Conservation (phyloP, 1,140 invertebrate species). For the Hetaerina americana region DNA sequence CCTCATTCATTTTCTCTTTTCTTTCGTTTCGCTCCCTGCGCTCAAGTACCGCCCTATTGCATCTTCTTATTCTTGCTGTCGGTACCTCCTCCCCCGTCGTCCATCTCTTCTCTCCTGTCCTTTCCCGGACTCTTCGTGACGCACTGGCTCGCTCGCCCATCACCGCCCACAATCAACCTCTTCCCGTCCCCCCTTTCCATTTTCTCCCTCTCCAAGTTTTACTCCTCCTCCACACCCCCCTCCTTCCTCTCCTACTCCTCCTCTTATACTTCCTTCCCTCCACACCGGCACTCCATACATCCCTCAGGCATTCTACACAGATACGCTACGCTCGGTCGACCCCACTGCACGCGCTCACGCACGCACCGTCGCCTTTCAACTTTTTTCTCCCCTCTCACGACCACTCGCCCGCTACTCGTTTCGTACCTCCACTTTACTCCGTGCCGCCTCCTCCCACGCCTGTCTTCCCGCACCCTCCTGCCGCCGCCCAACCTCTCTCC, state of each 20-base stretch:
- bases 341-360: neutral
- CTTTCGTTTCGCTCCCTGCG: neutral
- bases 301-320: neutral
- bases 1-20: neutral
- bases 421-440: too few species aligned
- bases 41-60: too few species aligned
- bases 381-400: too few species aligned
- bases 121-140: neutral
- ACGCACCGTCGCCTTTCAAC: neutral
- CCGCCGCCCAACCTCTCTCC: too few species aligned
- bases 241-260: neutral
- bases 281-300: neutral
- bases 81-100: too few species aligned
- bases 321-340: neutral
- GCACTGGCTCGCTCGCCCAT: neutral
- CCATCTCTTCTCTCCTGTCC: neutral
- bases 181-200: neutral
- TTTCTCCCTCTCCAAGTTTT: neutral
- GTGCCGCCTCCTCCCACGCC: too few species aligned
- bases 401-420: too few species aligned
- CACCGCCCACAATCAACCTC: too few species aligned
- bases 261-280: neutral
- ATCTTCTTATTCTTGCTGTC: neutral
- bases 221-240: neutral
- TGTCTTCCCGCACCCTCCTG: too few species aligned